These are phyloP conservation scores for Ceuthmochares aereus DNA, from an alignment of 2,113 vertebrate species.

Conservation along the genomic window DNA sequence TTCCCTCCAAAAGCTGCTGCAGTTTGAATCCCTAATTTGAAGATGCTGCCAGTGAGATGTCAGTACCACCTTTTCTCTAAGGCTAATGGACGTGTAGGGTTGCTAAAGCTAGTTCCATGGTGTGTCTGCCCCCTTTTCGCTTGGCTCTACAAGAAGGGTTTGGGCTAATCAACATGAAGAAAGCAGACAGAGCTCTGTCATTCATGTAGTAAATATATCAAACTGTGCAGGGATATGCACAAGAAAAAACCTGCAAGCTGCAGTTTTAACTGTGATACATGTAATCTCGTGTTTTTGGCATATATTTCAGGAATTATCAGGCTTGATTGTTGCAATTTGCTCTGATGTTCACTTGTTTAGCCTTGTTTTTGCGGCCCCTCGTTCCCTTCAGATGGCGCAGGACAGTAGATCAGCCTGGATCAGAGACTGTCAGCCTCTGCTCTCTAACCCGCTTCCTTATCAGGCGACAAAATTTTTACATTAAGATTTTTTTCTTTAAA, in stretches of 20 bases:
- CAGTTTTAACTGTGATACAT: background rate
- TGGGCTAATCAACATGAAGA: background rate
- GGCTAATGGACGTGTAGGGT: background rate
- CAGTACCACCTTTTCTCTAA: background rate
- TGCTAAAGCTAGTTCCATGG: background rate
- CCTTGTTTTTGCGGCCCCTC: background rate
- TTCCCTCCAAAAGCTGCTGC: background rate
- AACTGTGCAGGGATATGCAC: background rate
- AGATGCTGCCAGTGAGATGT: background rate
- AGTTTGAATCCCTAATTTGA: conserved; percentile 1
- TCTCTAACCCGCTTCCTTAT: conserved; percentile 43
- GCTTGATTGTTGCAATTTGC: background rate
- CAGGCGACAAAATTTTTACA: conserved; percentile 35
- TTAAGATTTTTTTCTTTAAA: conserved; percentile 41
- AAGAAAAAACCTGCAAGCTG: background rate
- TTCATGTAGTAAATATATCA: background rate
- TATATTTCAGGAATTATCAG: background rate
- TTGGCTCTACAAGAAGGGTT: background rate
- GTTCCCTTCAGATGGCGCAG: background rate
- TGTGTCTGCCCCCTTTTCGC: background rate
- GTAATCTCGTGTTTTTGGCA: background rate
- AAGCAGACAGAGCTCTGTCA: background rate
- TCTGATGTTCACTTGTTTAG: background rate
- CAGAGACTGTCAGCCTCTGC: conserved; percentile 9
- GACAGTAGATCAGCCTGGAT: conserved; percentile 35